Conservation (phyloP, 2,797 vertebrate genomes). For the Phataginus tricuspis region DNA sequence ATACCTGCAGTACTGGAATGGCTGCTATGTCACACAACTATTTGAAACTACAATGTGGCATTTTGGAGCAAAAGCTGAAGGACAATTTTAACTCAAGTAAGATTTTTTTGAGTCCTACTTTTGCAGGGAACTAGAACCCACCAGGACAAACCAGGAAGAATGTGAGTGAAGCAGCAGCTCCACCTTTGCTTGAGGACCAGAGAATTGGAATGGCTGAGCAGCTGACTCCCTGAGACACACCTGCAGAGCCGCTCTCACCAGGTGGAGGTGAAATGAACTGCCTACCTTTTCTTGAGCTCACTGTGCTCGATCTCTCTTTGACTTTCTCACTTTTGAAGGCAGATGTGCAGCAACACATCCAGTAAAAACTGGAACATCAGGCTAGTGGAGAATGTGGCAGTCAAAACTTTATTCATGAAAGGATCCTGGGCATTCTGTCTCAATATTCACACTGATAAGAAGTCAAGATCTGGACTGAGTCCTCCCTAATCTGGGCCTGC, state of each 20-base stretch:
- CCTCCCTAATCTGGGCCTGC: not conserved
- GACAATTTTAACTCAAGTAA: not conserved
- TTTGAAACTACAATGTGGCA: not conserved
- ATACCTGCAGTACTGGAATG: not conserved
- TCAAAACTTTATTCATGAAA: not conserved
- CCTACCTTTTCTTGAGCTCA: not conserved
- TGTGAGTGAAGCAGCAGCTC: not conserved
- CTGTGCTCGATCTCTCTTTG: too few species aligned
- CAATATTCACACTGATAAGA: not conserved
- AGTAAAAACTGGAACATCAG: not conserved
- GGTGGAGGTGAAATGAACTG: not conserved
- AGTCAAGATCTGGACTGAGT: not conserved
- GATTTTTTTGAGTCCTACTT: not conserved
- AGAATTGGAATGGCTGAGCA: not conserved
- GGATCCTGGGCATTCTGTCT: not conserved
- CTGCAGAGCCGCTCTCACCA: not conserved
- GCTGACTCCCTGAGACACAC: not conserved
- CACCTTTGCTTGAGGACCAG: not conserved
- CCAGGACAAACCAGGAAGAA: not conserved
- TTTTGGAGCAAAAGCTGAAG: not conserved
- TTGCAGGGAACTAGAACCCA: not conserved
- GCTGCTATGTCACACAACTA: not conserved
- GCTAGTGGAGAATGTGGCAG: not conserved
- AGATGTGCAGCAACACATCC: not conserved
- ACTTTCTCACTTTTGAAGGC: not conserved